phyloP scores from a whole-genome alignment of 1,140 invertebrate genomes.

The Caenorhabditis tropicalis region DNA sequence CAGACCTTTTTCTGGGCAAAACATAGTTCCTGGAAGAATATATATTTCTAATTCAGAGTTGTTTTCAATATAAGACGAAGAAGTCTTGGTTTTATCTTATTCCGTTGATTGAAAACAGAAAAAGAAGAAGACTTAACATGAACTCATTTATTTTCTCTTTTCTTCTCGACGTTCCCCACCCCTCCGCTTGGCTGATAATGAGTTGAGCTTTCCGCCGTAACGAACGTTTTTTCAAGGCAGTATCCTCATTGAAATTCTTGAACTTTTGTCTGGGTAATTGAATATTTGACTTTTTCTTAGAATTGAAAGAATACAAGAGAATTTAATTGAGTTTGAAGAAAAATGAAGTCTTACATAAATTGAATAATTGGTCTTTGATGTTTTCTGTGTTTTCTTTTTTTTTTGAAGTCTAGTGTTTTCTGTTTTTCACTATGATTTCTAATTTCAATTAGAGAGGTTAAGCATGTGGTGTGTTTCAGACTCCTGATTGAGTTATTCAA shows the following conservation, averaged over 20 bases:
- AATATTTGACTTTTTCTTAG: background rate
- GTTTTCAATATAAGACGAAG: background rate
- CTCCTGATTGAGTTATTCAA: background rate
- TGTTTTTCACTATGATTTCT: background rate
- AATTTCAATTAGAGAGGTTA: background rate
- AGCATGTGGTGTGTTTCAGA: background rate
- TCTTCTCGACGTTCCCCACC: background rate
- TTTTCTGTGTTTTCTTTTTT: background rate
- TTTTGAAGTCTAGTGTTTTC: too few relatives aligned
- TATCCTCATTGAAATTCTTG: slow-evolving; percentile 19
- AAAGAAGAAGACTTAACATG: background rate
- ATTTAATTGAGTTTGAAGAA: slow-evolving; percentile 1
- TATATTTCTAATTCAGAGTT: background rate
- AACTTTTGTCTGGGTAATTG: background rate
- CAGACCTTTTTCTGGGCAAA: background rate
- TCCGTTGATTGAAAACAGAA: background rate
- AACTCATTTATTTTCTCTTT: background rate
- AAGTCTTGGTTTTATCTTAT: background rate
- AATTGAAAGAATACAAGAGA: background rate
- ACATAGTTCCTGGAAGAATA: background rate
- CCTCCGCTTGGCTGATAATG: background rate
- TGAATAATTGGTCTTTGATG: slow-evolving; percentile 14
- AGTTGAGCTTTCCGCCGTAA: background rate
- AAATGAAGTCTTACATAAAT: slow-evolving; percentile 15
- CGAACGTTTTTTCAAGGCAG: background rate